A percentile compares a stretch with the other conserved stretches of the same genome.
phyloP scores from a whole-genome alignment of 2,797 vertebrate genomes.

The Enteromius mattozi region DNA sequence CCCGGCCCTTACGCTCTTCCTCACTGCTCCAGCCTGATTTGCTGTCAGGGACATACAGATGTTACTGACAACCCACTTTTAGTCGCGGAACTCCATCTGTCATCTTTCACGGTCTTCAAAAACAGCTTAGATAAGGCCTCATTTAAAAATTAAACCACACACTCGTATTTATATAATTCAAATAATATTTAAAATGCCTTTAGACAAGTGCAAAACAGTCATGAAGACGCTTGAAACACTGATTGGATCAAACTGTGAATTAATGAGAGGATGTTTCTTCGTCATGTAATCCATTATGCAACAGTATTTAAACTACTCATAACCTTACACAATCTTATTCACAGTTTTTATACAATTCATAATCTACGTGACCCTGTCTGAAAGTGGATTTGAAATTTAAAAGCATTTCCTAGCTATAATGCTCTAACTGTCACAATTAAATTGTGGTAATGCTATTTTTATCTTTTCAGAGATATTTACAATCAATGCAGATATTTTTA shows the following conservation, averaged over 20 bases:
- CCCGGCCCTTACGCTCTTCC: slow-evolving; percentile 84
- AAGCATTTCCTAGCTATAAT: background rate
- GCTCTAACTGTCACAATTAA: background rate
- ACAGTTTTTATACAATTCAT: slow-evolving; percentile 1
- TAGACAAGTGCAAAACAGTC: background rate
- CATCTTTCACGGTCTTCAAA: background rate
- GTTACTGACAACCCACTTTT: slow-evolving; percentile 50
- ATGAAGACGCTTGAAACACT: background rate
- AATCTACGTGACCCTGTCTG: slow-evolving; percentile 23
- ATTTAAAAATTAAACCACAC: background rate
- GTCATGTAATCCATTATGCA: slow-evolving; percentile 36
- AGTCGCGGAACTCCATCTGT: background rate
- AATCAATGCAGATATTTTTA: background rate
- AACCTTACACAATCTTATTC: slow-evolving; percentile 43
- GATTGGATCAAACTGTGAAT: slow-evolving; percentile 66
- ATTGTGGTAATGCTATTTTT: background rate
- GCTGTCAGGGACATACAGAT: slow-evolving; percentile 47
- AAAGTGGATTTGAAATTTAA: background rate
- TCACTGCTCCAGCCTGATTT: slow-evolving; percentile 88
- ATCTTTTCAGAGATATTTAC: background rate
- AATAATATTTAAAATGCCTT: background rate
- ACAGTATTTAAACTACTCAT: slow-evolving; percentile 51
- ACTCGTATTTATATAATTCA: background rate
- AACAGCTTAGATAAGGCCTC: background rate
- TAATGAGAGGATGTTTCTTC: slow-evolving; percentile 36